Base-by-base conservation (phyloP, 1,140 invertebrate genomes). In the Diachasmimorpha longicaudata region DNA sequence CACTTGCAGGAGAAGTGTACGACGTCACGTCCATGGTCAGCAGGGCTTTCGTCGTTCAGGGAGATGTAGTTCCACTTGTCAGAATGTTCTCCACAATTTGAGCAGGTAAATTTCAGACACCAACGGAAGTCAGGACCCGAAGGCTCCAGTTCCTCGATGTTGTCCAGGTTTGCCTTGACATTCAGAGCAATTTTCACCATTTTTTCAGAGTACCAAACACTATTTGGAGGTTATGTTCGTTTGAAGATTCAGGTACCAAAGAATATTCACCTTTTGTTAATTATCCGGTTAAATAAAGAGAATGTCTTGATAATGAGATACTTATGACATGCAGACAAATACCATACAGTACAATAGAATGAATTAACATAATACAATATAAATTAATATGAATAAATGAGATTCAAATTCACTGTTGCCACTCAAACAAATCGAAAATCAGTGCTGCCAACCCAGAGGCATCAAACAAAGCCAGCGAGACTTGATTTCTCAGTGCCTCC, bases 1-100 rank as follows among this genome's bases (percentile, higher is more conserved):
- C 97, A 98, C 85, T 98, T 98, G 42, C 93, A 93, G 2, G 93
- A 90, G 71, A 97, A 92, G 86, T 97, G 95, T 76, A 94, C 92
- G 77, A 93, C 90, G 3, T 92, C 93, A 85, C 93, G 91, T 68
- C 95, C 91, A 67, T 93, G 93, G 90, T 93, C 93, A 79, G 93
- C 75, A 81, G 90, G 92, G n/a, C 90, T 88, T 70, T 89, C 92
- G 68, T 96, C 94, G 21, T 91, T 89, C 79, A 94, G 91, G 0
- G 90, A 93, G 6, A 95, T 88, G 81, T 96, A 95, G 80, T 95
- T 93, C 92, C 94, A 97, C 85, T 96, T 96, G 4, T 94, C 91
- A 0, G 95, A 92, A 46, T 89, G 87, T 89, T 97, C 95, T 0
- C 94, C 93, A 84, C 96, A 98, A 83, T 93, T 95, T 37, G 89